Percentiles rank a stretch among this genome's conserved stretches.
Evolutionary conservation across 2,888 invertebrate species (phyloP).

Genomic region (Steinernema scapterisci): DNA sequence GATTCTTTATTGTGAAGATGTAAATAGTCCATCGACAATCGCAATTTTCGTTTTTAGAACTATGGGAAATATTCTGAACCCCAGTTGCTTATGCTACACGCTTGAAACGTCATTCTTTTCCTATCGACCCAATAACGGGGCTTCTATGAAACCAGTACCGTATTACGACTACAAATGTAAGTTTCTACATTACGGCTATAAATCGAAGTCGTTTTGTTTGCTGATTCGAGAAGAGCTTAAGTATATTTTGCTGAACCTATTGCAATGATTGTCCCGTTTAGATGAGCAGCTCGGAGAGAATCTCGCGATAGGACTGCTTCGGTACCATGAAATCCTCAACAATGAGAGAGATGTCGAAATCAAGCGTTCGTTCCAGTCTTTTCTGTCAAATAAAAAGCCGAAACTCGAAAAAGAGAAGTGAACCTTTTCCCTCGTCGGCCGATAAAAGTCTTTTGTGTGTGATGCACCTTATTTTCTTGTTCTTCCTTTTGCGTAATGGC

Average conservation of each 20-base stretch:
- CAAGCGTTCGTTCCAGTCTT: constrained; percentile 45
- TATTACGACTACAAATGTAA: constrained; percentile 58
- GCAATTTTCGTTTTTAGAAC: constrained; percentile 44
- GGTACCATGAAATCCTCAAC: constrained; percentile 43
- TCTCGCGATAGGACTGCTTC: constrained; percentile 42
- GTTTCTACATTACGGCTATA: too few species aligned
- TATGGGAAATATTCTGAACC: constrained; percentile 55
- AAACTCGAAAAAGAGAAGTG: background rate
- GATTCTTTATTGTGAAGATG: too few species aligned
- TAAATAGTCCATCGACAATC: too few species aligned
- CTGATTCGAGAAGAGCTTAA: too few species aligned
- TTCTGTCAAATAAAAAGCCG: constrained; percentile 37
- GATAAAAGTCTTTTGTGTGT: too few species aligned
- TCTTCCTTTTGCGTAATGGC: too few species aligned
- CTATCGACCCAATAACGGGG: constrained; percentile 50
- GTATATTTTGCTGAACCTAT: too few species aligned
- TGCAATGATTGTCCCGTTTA: constrained; percentile 27
- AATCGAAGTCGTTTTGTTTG: too few species aligned
- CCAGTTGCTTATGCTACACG: constrained; percentile 56
- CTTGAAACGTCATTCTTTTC: constrained; percentile 62
- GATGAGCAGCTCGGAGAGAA: constrained; percentile 43
- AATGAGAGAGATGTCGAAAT: constrained; percentile 40
- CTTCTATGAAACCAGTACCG: constrained; percentile 45
- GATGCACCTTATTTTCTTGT: too few species aligned
- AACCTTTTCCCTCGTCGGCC: too few species aligned